Base-by-base conservation (phyloP, 1,140 invertebrate genomes). In the Temnothorax longispinosus region DNA sequence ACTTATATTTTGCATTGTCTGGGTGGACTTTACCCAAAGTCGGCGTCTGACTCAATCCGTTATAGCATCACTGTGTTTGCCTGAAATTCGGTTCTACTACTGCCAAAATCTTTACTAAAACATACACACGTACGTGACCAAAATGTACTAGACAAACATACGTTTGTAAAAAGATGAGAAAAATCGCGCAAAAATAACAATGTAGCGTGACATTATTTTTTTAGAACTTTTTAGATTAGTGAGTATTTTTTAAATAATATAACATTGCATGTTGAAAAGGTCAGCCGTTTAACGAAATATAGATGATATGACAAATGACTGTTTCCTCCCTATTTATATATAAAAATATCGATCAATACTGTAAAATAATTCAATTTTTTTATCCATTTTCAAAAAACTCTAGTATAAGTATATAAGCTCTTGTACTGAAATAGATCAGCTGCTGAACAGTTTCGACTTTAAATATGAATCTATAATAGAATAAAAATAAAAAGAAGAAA, bases 1-100 rank as follows among this genome's bases (percentile, higher is more conserved):
- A 84, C 86, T 87, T 87, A 84, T 35, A 67, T 87, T 87, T 87
- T 75, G 86, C 86, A 84, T 84, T 75, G 78, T 75, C 80, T 65
- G 52, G 52, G 69, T 56, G 58, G 80, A 84, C 80, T 84, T 74
- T 3, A 38, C 41, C 56, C 77, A 82, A 87, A 84, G 54, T 75
- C 78, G 52, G 47, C 64, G 76, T 60, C 58, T 74, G 56, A 84
- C 78, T 82, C 38, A 64, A 50, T 21, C n/a, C 56, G 60, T 47
- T 84, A 38, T 64, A 72, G 35, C 85, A 58, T 84, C 77, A 69
- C 85, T 67, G 52, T 87, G 77, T 86, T 81, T 86, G 85, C 47
- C 77, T 27, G 85, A 60, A 82, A 86, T 69, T 82, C 32, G 77
- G 76, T 44, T 47, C 44, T 58, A 86, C 64, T 47, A 85, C 76